These are phyloP conservation scores for Silvanus unidentatus DNA, from an alignment of 2,888 invertebrate species.

Conservation along the genomic window DNA sequence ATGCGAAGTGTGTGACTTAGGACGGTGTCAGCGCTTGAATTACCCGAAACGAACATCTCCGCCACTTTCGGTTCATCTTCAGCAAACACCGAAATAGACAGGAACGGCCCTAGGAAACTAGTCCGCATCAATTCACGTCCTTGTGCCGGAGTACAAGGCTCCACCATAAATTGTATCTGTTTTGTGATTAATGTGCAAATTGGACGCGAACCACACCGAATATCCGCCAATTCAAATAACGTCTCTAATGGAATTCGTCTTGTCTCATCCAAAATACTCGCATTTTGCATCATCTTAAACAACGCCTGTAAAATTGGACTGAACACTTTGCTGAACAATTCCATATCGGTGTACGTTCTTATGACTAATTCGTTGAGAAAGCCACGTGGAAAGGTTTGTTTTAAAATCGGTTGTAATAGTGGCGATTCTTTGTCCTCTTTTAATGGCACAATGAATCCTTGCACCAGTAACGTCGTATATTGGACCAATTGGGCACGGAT, in stretches of 20 bases:
- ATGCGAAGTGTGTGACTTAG: conserved; percentile 67
- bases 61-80: conserved; percentile 76
- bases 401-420: conserved; percentile 62
- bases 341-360: conserved; percentile 51
- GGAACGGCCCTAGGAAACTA: conserved; percentile 86
- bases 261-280: conserved; percentile 63
- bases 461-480: conserved; percentile 54
- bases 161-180: conserved; percentile 64
- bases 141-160: conserved; percentile 64
- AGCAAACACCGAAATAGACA: conserved; percentile 85
- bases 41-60: conserved; percentile 49
- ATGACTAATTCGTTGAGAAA: conserved; percentile 58
- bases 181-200: conserved; percentile 58
- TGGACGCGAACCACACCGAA: conserved; percentile 70
- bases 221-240: conserved; percentile 73
- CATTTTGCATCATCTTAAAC: conserved; percentile 60
- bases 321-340: conserved; percentile 57
- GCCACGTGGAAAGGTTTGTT: conserved; percentile 67
- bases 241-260: conserved; percentile 54
- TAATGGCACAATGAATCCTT: conserved; percentile 40
- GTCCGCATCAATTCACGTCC: conserved; percentile 83
- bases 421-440: conserved; percentile 49
- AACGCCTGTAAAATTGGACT: conserved; percentile 65
- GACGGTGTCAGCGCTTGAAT: conserved; percentile 56
- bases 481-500: conserved; percentile 53